These are phyloP conservation scores for Myopa testacea DNA, from an alignment of 2,888 invertebrate species.

Conservation along the genomic window DNA sequence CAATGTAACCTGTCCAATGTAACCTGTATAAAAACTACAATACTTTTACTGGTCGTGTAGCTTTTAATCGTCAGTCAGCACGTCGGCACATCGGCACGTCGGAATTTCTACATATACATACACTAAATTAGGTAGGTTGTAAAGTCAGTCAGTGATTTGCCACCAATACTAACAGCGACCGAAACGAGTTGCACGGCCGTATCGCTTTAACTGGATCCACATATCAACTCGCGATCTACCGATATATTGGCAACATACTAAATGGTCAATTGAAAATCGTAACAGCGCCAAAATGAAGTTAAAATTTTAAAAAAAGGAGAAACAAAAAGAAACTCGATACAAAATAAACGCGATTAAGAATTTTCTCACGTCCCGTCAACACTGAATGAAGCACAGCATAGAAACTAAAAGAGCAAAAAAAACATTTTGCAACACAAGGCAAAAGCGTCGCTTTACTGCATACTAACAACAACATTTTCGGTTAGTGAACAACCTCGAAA, in stretches of 20 bases:
- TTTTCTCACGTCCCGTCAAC: constrained; percentile 36
- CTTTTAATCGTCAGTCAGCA: too few species aligned
- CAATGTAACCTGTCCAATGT: too few species aligned
- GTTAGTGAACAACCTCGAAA: constrained; percentile 23
- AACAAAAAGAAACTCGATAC: neutral
- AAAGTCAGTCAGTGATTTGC: neutral
- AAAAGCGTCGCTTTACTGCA: constrained; percentile 3
- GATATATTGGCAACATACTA: constrained; percentile 25
- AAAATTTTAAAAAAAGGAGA: neutral
- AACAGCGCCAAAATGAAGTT: constrained; percentile 17
- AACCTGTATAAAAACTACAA: too few species aligned
- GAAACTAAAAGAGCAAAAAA: neutral
- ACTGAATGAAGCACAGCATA: too few species aligned
- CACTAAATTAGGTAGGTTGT: too few species aligned
- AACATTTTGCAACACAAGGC: neutral
- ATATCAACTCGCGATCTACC: neutral
- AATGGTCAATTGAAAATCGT: constrained; percentile 37
- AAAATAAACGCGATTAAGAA: constrained; percentile 27
- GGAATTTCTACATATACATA: too few species aligned
- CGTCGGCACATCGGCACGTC: too few species aligned
- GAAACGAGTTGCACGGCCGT: neutral
- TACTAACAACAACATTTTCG: constrained; percentile 27
- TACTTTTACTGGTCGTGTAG: too few species aligned
- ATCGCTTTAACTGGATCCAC: neutral
- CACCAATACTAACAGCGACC: neutral